Conservation (phyloP, 2,113 vertebrate genomes). For the Oreocharis arfaki region DNA sequence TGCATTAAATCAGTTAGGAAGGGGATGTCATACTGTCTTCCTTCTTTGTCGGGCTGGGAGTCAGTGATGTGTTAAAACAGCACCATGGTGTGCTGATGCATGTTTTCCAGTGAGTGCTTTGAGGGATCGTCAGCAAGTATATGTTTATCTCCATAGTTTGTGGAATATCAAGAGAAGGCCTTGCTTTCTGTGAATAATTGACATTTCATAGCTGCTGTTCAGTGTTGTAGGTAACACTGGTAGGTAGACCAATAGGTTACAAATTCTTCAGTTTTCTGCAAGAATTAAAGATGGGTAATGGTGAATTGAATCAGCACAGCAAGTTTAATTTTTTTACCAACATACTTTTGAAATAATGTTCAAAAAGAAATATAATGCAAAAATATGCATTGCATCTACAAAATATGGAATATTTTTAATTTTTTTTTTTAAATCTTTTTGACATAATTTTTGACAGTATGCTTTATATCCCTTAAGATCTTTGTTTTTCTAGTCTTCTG, state of each 20-base stretch:
- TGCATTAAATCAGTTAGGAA: neutral
- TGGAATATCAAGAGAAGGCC: neutral
- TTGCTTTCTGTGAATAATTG: neutral
- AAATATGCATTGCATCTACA: neutral
- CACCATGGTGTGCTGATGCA: neutral
- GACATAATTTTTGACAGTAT: neutral
- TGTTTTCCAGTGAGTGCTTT: neutral
- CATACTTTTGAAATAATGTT: neutral
- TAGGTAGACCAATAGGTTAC: neutral
- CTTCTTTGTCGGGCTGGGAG: neutral
- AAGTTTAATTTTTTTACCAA: neutral
- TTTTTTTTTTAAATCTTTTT: neutral
- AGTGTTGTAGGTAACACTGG: neutral
- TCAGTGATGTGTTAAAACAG: neutral
- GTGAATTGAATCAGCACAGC: neutral
- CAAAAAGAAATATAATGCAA: neutral
- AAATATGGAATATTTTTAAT: neutral
- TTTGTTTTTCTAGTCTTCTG: neutral
- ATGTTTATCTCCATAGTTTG: neutral
- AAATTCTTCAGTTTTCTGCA: neutral
- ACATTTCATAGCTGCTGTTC: neutral
- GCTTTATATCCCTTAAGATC: neutral
- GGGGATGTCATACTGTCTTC: neutral
- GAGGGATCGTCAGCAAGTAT: neutral
- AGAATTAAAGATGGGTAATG: neutral